phyloP scores from a whole-genome alignment of 2,113 vertebrate species.

The Chauna torquata region DNA sequence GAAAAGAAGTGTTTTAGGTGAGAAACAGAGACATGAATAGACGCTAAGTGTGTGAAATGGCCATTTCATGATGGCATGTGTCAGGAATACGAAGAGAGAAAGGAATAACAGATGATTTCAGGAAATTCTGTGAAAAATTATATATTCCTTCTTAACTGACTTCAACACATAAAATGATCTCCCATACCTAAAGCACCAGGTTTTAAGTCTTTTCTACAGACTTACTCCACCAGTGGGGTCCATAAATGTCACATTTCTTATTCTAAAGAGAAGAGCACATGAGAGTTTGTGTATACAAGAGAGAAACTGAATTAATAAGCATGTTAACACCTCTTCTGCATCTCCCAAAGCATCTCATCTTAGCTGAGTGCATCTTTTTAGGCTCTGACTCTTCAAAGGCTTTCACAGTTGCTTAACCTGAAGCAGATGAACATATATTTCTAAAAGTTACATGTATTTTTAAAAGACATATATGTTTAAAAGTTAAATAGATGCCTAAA shows the following conservation, averaged over 20 bases:
- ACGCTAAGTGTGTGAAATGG: neutral
- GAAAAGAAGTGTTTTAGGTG: neutral
- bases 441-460: neutral
- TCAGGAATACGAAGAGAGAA: neutral
- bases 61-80: neutral
- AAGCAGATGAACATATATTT: neutral
- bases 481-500: neutral
- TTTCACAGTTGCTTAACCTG: conserved; percentile 1
- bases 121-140: neutral
- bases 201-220: neutral
- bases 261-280: neutral
- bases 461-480: neutral
- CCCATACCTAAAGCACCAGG: neutral
- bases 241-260: conserved; percentile 8
- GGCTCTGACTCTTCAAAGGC: neutral
- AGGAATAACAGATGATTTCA: neutral
- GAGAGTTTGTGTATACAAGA: neutral
- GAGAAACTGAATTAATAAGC: conserved; percentile 11
- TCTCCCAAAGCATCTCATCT: neutral
- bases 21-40: neutral
- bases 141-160: neutral
- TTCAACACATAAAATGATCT: neutral
- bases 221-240: neutral
- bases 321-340: neutral
- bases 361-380: neutral